phyloP scores from a whole-genome alignment of 2,113 vertebrate species.

The Panthera tigris region DNA sequence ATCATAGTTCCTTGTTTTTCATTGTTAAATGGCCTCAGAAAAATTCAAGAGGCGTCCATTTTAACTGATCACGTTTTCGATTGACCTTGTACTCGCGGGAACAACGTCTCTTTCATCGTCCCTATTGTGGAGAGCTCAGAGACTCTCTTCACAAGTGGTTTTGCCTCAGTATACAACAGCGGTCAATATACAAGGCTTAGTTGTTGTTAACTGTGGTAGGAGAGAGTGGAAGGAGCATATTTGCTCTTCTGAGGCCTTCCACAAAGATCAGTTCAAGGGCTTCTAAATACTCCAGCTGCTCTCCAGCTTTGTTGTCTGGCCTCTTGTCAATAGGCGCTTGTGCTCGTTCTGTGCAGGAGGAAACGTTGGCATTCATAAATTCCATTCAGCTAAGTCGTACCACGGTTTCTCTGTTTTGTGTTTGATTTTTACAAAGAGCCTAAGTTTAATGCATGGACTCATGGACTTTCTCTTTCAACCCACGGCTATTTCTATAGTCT shows the following conservation, averaged over 20 bases:
- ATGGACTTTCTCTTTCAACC: constrained; percentile 31
- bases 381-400: constrained; percentile 13
- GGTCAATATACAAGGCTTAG: neutral
- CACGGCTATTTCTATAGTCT: constrained; percentile 36
- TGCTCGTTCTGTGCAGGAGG: constrained; percentile 40
- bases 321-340: constrained; percentile 54
- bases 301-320: constrained; percentile 25
- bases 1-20: neutral
- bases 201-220: neutral
- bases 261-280: constrained; percentile 58
- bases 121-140: neutral
- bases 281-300: constrained; percentile 43
- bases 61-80: neutral
- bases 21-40: neutral
- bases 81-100: neutral
- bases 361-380: constrained; percentile 17
- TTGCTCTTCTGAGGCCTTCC: constrained; percentile 52
- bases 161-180: neutral
- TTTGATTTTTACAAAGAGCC: constrained; percentile 63
- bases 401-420: constrained; percentile 36
- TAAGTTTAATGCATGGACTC: constrained; percentile 32
- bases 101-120: neutral
- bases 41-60: neutral
- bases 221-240: neutral
- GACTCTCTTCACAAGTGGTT: neutral